Evolutionary conservation across 2,888 invertebrate species (phyloP).

Genomic region (Frankliniella fusca): DNA sequence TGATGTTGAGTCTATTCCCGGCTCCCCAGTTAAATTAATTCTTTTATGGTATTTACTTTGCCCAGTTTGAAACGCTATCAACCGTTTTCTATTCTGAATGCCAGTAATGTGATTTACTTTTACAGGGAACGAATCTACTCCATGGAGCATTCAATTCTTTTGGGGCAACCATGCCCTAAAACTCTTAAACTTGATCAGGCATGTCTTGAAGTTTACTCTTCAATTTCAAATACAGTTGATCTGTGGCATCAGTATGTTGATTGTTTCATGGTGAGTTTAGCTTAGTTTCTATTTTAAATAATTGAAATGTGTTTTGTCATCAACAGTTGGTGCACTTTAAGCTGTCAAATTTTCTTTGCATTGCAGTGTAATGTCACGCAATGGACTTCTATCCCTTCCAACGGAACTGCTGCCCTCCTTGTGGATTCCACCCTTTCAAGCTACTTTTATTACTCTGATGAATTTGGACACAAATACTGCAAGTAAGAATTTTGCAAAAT

Average conservation of each 20-base stretch:
- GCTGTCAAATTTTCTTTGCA: constrained; percentile 28
- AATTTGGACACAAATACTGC: constrained; percentile 42
- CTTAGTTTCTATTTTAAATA: neutral
- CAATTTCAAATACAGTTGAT: constrained; percentile 27
- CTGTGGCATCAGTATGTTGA: constrained; percentile 37
- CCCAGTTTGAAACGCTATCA: too few species aligned
- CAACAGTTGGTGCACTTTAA: too few species aligned
- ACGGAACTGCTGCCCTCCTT: constrained; percentile 42
- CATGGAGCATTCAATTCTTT: neutral
- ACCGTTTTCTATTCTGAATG: too few species aligned
- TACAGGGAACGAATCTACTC: too few species aligned
- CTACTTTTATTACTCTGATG: constrained; percentile 42
- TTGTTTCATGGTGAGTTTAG: constrained; percentile 36
- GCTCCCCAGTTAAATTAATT: too few species aligned
- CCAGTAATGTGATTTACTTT: too few species aligned
- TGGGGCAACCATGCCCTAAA: neutral
- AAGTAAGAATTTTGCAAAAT: constrained; percentile 38
- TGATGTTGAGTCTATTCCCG: too few species aligned
- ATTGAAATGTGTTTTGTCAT: neutral
- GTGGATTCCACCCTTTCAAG: constrained; percentile 44
- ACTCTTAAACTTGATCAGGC: constrained; percentile 35
- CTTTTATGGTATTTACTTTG: too few species aligned
- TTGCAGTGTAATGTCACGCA: constrained; percentile 44
- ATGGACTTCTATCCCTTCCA: constrained; percentile 40
- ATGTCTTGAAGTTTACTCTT: constrained; percentile 35